Evolutionary conservation across 2,113 vertebrate species (phyloP).

Genomic region (Xenus cinereus): DNA sequence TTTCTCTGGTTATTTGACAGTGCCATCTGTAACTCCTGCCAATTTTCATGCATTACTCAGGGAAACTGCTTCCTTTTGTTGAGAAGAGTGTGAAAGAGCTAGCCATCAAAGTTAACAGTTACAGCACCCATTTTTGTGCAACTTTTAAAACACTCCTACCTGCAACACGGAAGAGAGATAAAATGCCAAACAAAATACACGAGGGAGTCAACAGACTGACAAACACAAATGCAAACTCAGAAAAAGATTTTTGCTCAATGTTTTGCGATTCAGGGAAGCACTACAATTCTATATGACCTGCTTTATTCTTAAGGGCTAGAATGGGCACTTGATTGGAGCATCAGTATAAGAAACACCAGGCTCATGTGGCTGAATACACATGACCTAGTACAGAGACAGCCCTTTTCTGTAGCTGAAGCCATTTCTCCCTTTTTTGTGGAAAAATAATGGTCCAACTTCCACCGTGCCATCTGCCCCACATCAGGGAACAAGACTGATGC

Average conservation of each 20-base stretch:
- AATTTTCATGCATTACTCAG: background rate
- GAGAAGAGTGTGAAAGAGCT: background rate
- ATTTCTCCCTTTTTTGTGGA: background rate
- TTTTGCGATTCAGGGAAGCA: background rate
- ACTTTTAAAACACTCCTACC: background rate
- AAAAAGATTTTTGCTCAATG: background rate
- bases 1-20: background rate
- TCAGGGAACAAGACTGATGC: background rate
- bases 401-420: background rate
- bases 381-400: background rate
- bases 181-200: background rate
- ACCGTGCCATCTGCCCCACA: background rate
- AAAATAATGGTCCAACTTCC: background rate
- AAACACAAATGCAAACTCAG: background rate
- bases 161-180: background rate
- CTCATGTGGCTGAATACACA: background rate
- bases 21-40: slow-evolving; percentile 5
- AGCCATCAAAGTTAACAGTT: background rate
- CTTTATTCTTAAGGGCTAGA: background rate
- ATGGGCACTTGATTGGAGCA: background rate
- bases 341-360: background rate
- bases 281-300: background rate
- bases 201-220: background rate
- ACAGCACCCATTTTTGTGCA: background rate
- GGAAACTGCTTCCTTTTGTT: background rate